Evolutionary conservation across 2,113 vertebrate genomes (phyloP), one percentile per base, ranked within the genome.

Genomic region (Prunella himalayana): DNA sequence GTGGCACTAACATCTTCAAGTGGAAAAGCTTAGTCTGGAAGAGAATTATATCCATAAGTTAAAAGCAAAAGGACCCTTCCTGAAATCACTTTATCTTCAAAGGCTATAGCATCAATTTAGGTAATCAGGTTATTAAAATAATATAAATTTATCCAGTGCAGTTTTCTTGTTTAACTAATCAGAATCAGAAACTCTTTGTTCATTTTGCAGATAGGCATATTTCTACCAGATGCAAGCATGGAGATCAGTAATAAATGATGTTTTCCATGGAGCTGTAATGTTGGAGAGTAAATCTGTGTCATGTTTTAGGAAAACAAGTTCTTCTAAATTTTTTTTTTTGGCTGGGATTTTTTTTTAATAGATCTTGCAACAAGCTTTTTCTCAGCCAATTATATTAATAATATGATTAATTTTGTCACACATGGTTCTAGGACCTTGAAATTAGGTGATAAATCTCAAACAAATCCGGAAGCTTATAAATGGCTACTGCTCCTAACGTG

Each of bases 71-170:
- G 33, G 13, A 23, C 31, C 20, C 5, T 45, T 86, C 30, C n/a
- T 71, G 51, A 78, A 82, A 56, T 94, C 8, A 6, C 64, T 88
- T 89, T 31, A 21, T 66, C 54, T 88, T 95, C 91, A 94, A 91
- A 86, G 70, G 22, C 51, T 71, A 4, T 68, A 86, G 44, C 35
- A 78, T 33, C 41, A 79, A 41, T 92, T 90, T 60, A 78, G 20
- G 56, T 92, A 95, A 82, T 69, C 41, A 69, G 35, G 45, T 92
- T 92, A 85, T 93, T 94, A 76, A 86, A 95, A 66, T 63, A 70
- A 82, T 94, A 86, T 69, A 50, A 81, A 83, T 82, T 63, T 86
- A 76, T 63, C 37, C 59, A 69, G 9, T 41, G 20, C 31, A 39
- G 30, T 91, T 88, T 92, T 90, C 57, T 83, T 81, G 11, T 82